These are phyloP conservation scores for Phortica variegata DNA, from an alignment of 1,140 invertebrate species.

Conservation along the genomic window DNA sequence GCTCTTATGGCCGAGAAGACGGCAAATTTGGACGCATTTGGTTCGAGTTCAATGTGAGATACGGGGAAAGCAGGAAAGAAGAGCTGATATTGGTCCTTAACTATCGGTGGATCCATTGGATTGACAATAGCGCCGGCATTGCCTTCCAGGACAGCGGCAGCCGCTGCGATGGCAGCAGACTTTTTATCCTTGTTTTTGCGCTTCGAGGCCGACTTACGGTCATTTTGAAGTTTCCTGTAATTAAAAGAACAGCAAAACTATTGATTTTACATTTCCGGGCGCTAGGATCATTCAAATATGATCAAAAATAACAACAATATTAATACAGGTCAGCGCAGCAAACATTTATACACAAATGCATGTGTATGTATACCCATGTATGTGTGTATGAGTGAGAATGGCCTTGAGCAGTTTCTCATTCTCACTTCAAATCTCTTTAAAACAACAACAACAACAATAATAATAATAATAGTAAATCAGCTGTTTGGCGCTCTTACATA, in stretches of 20 bases:
- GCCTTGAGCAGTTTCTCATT: no score
- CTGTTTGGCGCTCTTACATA: conserved; percentile 16
- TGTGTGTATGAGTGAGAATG: no score
- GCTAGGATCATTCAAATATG: neutral
- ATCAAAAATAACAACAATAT: neutral
- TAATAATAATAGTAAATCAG: conserved; percentile 42
- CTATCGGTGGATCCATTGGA: conserved; percentile 41
- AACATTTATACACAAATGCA: no score
- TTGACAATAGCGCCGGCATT: conserved; percentile 35
- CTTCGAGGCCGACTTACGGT: conserved; percentile 42
- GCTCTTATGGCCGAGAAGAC: conserved; percentile 53
- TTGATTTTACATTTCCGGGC: conserved; percentile 12
- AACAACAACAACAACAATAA: conserved; percentile 3
- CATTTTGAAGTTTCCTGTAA: conserved; percentile 44
- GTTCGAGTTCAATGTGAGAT: conserved; percentile 51
- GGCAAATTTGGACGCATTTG: conserved; percentile 56
- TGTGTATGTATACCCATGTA: no score
- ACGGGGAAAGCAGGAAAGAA: conserved; percentile 44
- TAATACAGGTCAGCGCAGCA: neutral
- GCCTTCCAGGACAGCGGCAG: conserved; percentile 32
- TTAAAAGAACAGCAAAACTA: neutral
- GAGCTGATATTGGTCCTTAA: conserved; percentile 42
- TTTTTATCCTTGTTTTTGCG: conserved; percentile 55
- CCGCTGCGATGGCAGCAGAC: conserved; percentile 37
- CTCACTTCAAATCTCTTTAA: no score